phyloP scores from a whole-genome alignment of 2,888 invertebrate genomes.

The Acleris cristana region DNA sequence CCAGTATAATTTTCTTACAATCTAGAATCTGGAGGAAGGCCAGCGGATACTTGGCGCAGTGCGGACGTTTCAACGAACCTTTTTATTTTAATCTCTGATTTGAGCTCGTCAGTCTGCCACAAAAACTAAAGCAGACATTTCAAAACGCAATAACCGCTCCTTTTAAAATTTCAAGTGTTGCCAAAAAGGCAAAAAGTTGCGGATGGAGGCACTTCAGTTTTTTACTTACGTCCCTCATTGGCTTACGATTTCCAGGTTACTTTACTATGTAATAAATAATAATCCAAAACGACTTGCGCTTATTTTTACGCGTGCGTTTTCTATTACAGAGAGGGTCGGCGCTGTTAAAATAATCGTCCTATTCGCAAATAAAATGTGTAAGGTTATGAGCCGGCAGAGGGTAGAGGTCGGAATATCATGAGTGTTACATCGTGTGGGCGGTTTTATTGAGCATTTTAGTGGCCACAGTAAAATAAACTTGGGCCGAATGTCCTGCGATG shows the following conservation, averaged over 20 bases:
- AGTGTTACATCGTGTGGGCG: conserved; percentile 74
- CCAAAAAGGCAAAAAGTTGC: background rate
- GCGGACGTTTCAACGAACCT: conserved; percentile 50
- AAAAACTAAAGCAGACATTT: conserved; percentile 5
- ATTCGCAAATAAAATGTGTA: conserved; percentile 49
- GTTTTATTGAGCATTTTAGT: conserved; percentile 77
- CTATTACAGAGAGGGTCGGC: conserved; percentile 16
- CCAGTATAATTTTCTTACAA: conserved; percentile 71
- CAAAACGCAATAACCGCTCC: conserved; percentile 2
- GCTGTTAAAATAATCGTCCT: conserved; percentile 41
- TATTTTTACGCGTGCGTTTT: conserved; percentile 15
- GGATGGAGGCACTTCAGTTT: conserved; percentile 19
- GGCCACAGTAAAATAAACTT: conserved; percentile 75
- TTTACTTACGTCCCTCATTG: background rate
- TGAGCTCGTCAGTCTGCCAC: conserved; percentile 22
- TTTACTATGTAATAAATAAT: conserved; percentile 1
- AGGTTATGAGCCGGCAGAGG: conserved; percentile 52
- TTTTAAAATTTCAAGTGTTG: conserved; percentile 10
- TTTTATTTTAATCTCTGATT: conserved; percentile 34
- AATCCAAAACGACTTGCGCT: conserved; percentile 5
- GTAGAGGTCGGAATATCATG: conserved; percentile 77
- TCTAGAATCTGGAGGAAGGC: conserved; percentile 73
- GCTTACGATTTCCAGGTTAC: background rate
- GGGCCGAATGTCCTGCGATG: conserved; percentile 67
- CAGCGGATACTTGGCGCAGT: conserved; percentile 70